Base-by-base conservation (phyloP, 2,888 invertebrate genomes). In the Ophraella communa region DNA sequence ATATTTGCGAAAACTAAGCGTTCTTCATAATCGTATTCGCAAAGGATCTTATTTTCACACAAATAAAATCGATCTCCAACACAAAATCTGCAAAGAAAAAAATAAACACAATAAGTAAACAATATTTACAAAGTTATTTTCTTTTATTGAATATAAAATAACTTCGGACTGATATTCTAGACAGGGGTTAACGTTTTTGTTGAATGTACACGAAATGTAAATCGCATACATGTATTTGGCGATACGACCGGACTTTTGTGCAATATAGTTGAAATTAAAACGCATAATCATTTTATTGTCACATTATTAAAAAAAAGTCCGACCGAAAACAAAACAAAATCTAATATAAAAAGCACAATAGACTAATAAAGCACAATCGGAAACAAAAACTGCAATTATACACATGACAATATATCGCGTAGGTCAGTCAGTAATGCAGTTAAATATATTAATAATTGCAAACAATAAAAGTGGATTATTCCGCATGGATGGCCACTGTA, bases 21-120 rank as follows among this genome's bases (percentile, higher is more conserved):
- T 84, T 98, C 97, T 80, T 97, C 96, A 81, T 97, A 98, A 83
- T 98, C 98, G 81, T 96, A 96, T 84, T 97, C 97, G 84, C 98
- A 98, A 58, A 98, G 88, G 74, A 98, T 97, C 86, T 96, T 96
- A 85, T 97, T 97, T 84, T 97, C 97, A 84, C 95, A 96, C 75
- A 98, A 85, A 84, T 97, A 98, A 84, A 96, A 98, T 71, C 95
- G 89, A 83, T 98, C 98, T 30, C 98, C 98, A 45, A 98, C 96
- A 84, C 98, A 98, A 85, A 97, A 98, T 86, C 98, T 98, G 88
- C 10, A 30, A 84, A 83, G 75, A 78, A 78, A 71, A n/a, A n/a
- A n/a, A n/a, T n/a, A n/a, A n/a, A n/a, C n/a, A n/a, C n/a, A n/a
- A n/a, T n/a, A n/a, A n/a, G n/a, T n/a, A n/a, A n/a, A n/a, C n/a